These are phyloP conservation scores for Ginglymostoma cirratum DNA, from an alignment of 2,113 vertebrate genomes.

Conservation along the genomic window DNA sequence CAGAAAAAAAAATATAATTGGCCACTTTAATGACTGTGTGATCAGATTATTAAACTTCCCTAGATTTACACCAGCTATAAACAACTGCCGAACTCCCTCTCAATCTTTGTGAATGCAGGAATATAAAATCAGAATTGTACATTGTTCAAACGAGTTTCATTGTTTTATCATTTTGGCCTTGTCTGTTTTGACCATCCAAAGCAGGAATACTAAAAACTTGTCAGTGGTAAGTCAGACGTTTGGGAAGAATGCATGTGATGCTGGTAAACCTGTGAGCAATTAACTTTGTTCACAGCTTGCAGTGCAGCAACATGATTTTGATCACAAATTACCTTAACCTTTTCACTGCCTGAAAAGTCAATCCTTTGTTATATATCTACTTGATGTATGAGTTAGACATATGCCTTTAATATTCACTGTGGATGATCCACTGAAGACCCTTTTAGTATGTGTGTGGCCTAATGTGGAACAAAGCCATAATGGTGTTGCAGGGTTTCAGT, in stretches of 20 bases:
- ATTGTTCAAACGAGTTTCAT: background rate
- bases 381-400: background rate
- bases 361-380: background rate
- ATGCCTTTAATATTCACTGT: background rate
- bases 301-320: background rate
- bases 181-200: background rate
- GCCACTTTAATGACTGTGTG: too few species aligned
- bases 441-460: background rate
- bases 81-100: background rate
- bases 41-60: background rate
- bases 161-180: background rate
- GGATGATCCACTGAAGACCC: background rate
- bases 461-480: background rate
- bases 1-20: too few species aligned
- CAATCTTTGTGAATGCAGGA: background rate
- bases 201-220: background rate
- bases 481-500: background rate
- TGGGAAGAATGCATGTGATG: background rate
- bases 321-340: slow-evolving; percentile 10
- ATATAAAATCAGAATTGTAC: background rate
- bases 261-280: background rate
- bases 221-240: background rate
- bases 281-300: slow-evolving; percentile 5
- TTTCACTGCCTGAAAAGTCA: background rate
- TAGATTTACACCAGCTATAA: background rate